These are phyloP conservation scores for Paratrypauchen microcephalus DNA, from an alignment of 2,797 vertebrate species.

Conservation along the genomic window DNA sequence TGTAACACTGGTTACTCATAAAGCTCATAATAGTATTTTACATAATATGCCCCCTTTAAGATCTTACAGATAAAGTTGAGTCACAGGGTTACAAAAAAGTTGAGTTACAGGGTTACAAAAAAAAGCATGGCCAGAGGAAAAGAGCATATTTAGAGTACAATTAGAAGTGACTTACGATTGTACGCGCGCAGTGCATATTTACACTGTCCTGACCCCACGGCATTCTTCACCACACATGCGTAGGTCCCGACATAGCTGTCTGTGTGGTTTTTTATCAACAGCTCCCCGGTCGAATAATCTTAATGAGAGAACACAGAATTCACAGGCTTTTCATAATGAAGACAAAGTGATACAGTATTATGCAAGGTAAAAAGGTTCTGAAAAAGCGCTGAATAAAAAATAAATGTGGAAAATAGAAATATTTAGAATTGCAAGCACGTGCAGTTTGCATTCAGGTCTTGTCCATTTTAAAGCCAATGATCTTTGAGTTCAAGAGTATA, in stretches of 20 bases:
- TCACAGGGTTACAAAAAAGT: neutral
- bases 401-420: neutral
- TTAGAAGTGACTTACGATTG: constrained; percentile 73
- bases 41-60: neutral
- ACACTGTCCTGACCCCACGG: constrained; percentile 81
- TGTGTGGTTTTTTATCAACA: constrained; percentile 82
- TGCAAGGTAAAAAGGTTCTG: neutral
- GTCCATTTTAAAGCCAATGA: neutral
- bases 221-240: constrained; percentile 81
- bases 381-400: neutral
- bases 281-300: constrained; percentile 79
- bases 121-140: constrained; percentile 5
- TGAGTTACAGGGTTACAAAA: neutral
- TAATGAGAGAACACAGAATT: constrained; percentile 25
- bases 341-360: neutral
- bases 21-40: no score
- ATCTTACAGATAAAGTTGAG: constrained; percentile 3
- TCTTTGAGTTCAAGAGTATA: neutral
- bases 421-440: neutral
- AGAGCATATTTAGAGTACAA: constrained; percentile 24
- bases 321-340: constrained; percentile 1
- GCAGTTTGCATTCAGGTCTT: no score
- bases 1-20: no score
- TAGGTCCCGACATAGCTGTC: constrained; percentile 79
- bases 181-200: constrained; percentile 71